These are phyloP conservation scores for Bicyclus anynana DNA, from an alignment of 1,140 invertebrate genomes.

Conservation along the genomic window DNA sequence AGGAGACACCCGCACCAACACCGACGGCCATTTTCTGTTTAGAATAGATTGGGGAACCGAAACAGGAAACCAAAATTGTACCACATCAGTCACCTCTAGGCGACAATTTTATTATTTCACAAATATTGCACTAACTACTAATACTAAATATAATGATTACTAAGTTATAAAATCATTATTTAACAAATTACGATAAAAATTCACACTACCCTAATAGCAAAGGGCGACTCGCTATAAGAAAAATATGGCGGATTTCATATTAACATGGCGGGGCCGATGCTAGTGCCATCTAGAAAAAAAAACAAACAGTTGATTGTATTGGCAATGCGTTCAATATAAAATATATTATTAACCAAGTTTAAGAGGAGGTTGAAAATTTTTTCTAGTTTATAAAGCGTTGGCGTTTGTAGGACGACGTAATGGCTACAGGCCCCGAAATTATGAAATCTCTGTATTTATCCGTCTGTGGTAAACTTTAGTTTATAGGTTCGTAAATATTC, in stretches of 20 bases:
- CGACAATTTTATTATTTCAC: constrained; percentile 42
- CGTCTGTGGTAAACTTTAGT: too few relatives aligned
- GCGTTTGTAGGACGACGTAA: too few relatives aligned
- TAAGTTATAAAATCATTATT: constrained; percentile 67
- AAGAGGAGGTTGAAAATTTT: too few relatives aligned
- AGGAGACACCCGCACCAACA: constrained; percentile 80
- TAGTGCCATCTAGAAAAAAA: constrained; percentile 48
- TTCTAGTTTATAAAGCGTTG: too few relatives aligned
- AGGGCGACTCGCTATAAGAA: constrained; percentile 66
- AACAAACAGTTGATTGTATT: constrained; percentile 16
- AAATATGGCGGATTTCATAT: constrained; percentile 69
- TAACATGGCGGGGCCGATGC: constrained; percentile 57
- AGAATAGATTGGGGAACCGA: constrained; percentile 73
- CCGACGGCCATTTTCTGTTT: constrained; percentile 83
- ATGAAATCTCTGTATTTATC: too few relatives aligned
- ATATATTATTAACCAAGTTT: not conserved
- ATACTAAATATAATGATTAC: constrained; percentile 54
- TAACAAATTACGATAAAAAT: constrained; percentile 61
- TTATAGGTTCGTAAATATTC: too few relatives aligned
- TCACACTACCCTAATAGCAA: constrained; percentile 62
- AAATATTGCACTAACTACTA: constrained; percentile 62
- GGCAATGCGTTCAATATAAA: constrained; percentile 19
- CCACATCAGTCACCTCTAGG: constrained; percentile 50
- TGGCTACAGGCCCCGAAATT: too few relatives aligned
- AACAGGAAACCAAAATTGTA: constrained; percentile 64